Evolutionary conservation across 1,140 invertebrate species (phyloP).

Genomic region (Drosophila baimaii): DNA sequence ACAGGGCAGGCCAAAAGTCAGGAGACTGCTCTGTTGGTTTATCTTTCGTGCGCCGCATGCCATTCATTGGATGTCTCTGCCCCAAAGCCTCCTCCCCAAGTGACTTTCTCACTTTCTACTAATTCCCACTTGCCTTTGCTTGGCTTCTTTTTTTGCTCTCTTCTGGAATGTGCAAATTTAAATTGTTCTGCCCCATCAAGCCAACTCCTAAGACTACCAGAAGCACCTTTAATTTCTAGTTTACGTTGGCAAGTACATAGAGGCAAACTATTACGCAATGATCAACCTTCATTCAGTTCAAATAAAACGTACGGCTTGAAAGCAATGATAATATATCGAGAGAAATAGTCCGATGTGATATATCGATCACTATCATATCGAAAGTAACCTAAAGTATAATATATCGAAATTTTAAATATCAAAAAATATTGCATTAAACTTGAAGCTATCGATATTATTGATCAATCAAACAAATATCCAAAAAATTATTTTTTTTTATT

Average conservation of each 20-base stretch:
- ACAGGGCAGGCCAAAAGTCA: slow-evolving; percentile 62
- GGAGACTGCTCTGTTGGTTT: slow-evolving; percentile 38
- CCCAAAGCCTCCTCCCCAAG: slow-evolving; percentile 2
- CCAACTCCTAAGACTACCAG: neutral
- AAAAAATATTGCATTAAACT: no score
- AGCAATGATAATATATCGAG: no score
- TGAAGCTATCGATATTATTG: no score
- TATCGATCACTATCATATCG: no score
- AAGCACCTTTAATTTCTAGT: neutral
- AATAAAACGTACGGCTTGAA: neutral
- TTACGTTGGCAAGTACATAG: neutral
- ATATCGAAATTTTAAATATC: no score
- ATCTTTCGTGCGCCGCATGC: slow-evolving; percentile 36
- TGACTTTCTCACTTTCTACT: slow-evolving; percentile 2
- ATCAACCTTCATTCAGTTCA: neutral
- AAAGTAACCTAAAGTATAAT: no score
- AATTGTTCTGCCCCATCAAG: slow-evolving; percentile 44
- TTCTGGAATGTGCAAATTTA: slow-evolving; percentile 46
- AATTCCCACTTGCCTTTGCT: neutral
- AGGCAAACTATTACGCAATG: no score
- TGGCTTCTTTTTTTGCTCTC: slow-evolving; percentile 4
- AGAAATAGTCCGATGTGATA: no score
- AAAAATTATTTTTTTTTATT: no score
- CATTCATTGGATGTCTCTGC: slow-evolving; percentile 37
- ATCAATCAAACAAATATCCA: no score